Evolutionary conservation across 2,888 invertebrate species (phyloP).

Genomic region (Blera fallax): DNA sequence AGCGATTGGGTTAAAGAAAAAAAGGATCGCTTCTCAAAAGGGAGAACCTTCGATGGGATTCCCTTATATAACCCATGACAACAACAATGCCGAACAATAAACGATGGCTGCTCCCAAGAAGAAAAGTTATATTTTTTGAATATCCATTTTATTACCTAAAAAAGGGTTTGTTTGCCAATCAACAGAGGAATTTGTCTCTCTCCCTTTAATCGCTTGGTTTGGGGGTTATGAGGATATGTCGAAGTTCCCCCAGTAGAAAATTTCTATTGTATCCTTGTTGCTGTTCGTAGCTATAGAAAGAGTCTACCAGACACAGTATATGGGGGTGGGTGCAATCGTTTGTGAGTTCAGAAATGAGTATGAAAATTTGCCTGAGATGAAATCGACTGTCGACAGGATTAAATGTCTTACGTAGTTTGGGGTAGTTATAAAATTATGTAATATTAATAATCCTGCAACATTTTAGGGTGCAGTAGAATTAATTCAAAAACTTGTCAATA

Average conservation of each 20-base stretch:
- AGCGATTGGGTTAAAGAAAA: background rate
- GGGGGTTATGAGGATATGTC: slow-evolving; percentile 14
- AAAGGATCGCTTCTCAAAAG: background rate
- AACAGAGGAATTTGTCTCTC: slow-evolving; percentile 49
- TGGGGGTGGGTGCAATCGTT: background rate
- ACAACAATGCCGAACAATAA: slow-evolving; percentile 44
- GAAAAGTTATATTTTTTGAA: slow-evolving; percentile 25
- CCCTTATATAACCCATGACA: slow-evolving; percentile 40
- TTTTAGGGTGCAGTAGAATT: background rate
- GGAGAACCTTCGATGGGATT: slow-evolving; percentile 16
- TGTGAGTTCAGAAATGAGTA: background rate
- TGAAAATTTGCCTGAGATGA: background rate
- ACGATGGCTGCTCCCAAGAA: slow-evolving; percentile 33
- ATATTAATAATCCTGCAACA: background rate
- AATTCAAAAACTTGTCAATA: background rate
- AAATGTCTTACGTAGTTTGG: background rate
- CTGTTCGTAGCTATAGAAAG: background rate
- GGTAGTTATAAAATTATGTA: background rate
- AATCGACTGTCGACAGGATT: background rate
- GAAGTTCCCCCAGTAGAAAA: slow-evolving; percentile 32
- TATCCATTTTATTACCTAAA: slow-evolving; percentile 49
- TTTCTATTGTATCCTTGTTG: slow-evolving; percentile 51
- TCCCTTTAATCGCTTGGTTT: background rate
- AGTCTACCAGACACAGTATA: background rate
- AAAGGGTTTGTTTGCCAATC: slow-evolving; percentile 64